Base-by-base conservation (phyloP, 2,113 vertebrate genomes). In the Gavia stellata region DNA sequence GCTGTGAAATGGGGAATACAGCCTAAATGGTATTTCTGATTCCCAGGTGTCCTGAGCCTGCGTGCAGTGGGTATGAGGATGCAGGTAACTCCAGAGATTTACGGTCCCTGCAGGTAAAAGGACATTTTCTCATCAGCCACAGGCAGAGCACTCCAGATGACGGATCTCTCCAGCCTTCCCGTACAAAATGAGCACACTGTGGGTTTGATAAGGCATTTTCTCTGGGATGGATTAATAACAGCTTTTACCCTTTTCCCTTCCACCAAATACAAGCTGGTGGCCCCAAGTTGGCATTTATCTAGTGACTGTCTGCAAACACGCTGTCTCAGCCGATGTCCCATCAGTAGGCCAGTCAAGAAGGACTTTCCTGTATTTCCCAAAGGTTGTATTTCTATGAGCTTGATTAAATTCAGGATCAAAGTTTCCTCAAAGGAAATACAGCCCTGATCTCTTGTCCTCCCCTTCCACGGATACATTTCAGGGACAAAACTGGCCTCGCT, bases 121-220 rank as follows among this genome's bases (percentile, higher is more conserved):
- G 40, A 53, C 28, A 3, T 80, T 68, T 86, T 56, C 36, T 15
- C 80, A 8, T 19, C 82, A 44, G 56, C 34, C 7, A 3, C 58
- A 45, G 62, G 40, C 72, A 80, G 66, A 65, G 33, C 25, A 1
- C 29, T 20, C 3, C 0, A 1, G 13, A 1, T 45, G 47, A 17
- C 3, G 2, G 55, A 55, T 62, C 16, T 33, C 59, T 28, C 38
- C 62, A 63, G 45, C 45, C 50, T 79, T 78, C 40, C 44, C 0
- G 0, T 24, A 6, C 7, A 16, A 34, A 44, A 40, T 12, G 14
- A 72, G 34, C 2, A 0, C 25, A 0, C 36, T 29, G 45, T 33
- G 77, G 63, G 6, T 71, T n/a, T 2, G 2, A 33, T 7, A 8
- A 72, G 4, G 38, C 7, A 0, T 31, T 80, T 56, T 73, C 26